Evolutionary conservation across 2,113 vertebrate genomes (phyloP).

Genomic region (Pseudolaguvia tuberculata): DNA sequence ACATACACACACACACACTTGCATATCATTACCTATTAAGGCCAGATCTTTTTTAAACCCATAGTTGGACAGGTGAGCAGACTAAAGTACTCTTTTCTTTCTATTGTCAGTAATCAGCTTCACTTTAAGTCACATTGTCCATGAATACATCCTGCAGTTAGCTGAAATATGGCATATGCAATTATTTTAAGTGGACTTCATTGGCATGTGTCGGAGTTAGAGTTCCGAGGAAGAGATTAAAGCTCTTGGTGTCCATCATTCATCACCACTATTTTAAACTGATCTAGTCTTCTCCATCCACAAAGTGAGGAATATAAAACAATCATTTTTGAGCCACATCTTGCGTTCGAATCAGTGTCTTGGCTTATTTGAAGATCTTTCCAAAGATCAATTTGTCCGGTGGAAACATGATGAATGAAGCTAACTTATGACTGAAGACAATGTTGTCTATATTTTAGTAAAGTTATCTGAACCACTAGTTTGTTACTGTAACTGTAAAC

Average conservation of each 20-base stretch:
- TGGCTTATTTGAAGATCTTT: constrained; percentile 9
- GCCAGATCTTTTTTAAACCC: neutral
- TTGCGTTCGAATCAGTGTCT: constrained; percentile 41
- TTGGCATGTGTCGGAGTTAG: constrained; percentile 26
- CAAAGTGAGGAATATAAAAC: constrained; percentile 39
- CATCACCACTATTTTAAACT: constrained; percentile 35
- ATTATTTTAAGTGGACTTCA: constrained; percentile 31
- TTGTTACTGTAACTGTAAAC: neutral
- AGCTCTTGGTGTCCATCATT: constrained; percentile 18
- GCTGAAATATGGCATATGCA: constrained; percentile 12
- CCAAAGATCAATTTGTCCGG: constrained; percentile 43
- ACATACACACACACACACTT: constrained; percentile 16
- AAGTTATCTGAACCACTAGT: constrained; percentile 17
- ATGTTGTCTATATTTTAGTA: constrained; percentile 30
- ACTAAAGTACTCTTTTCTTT: neutral
- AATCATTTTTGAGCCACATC: constrained; percentile 38
- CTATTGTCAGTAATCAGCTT: constrained; percentile 16
- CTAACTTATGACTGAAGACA: constrained; percentile 39
- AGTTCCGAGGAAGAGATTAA: constrained; percentile 23
- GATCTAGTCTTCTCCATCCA: constrained; percentile 28
- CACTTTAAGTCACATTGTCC: constrained; percentile 13
- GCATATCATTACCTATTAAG: constrained; percentile 32
- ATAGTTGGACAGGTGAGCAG: neutral
- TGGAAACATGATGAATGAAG: constrained; percentile 44
- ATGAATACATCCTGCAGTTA: constrained; percentile 11